Conservation (phyloP, 2,113 vertebrate species). For the Nestor notabilis region DNA sequence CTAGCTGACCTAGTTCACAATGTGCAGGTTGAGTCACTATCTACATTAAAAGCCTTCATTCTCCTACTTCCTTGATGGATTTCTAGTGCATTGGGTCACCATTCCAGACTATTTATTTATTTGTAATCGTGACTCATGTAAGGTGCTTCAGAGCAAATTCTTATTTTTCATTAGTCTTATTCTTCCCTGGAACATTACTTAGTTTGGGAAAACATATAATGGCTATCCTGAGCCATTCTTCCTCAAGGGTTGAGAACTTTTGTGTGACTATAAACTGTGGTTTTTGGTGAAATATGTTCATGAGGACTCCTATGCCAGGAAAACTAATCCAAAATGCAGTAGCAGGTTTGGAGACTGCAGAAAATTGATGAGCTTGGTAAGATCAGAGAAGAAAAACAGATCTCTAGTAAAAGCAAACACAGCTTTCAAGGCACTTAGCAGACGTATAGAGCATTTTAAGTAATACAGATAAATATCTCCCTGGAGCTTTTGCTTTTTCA, state of each 20-base stretch:
- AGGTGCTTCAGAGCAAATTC: not conserved
- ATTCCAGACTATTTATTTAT: not conserved
- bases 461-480: conserved; percentile 51
- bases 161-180: not conserved
- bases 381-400: conserved; percentile 46
- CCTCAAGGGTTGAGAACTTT: not conserved
- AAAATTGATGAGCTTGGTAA: conserved; percentile 48
- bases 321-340: not conserved
- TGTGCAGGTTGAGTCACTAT: not conserved
- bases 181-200: not conserved
- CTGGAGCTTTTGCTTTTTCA: conserved; percentile 48
- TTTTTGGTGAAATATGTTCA: not conserved
- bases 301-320: not conserved
- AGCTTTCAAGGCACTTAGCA: conserved; percentile 41
- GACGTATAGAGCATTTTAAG: conserved; percentile 47
- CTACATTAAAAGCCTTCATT: not conserved
- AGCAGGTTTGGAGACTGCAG: not conserved
- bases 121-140: not conserved
- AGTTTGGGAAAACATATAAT: not conserved
- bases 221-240: not conserved
- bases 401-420: conserved; percentile 44
- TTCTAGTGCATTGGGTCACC: conserved; percentile 41
- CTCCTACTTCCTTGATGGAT: not conserved
- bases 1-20: conserved; percentile 53
- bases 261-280: accelerated